Base-by-base conservation (phyloP, 2,888 invertebrate species). In the Leptopterna dolabrata region DNA sequence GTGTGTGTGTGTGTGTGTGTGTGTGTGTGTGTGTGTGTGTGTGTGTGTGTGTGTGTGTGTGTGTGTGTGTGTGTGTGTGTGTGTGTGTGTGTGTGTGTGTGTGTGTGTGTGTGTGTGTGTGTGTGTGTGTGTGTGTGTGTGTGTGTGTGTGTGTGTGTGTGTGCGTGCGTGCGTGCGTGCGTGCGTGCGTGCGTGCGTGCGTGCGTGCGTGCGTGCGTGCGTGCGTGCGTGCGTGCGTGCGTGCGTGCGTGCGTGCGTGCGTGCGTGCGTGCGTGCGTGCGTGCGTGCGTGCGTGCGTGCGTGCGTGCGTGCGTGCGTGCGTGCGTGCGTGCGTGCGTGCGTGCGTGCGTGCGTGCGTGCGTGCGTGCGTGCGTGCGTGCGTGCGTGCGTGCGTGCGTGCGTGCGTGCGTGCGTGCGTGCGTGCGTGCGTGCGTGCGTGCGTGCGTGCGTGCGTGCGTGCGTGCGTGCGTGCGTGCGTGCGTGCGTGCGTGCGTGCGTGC, bases 41-140 rank as follows among this genome's bases (percentile, higher is more conserved):
- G 43, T 63, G 63, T 63, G 63, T 24, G 19, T 19, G 63, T 63
- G 63, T 63, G 63, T 63, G 63, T 63, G 63, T 63, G 63, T 63
- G 63, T 63, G 63, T 63, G 63, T 63, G 63, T 63, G 63, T 63
- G 63, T 63, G 63, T 63, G 63, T 63, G 63, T 63, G 63, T 63
- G 63, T 63, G 63, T 63, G 63, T 63, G 63, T 63, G 63, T 63
- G 63, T 63, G 63, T 63, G 63, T 63, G 63, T 63, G 63, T 63
- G 63, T 63, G 63, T 63, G 63, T 63, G 63, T 63, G 63, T 63
- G 63, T 63, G 63, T 63, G 63, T 63, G 63, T 63, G 63, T 63
- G 63, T 63, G 63, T 63, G 63, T 63, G 63, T 63, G 63, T 63
- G 63, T 63, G 63, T 63, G 63, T 63, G 63, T 63, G 63, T 63